Evolutionary conservation across 2,113 vertebrate species (phyloP).

Genomic region (Solea solea): DNA sequence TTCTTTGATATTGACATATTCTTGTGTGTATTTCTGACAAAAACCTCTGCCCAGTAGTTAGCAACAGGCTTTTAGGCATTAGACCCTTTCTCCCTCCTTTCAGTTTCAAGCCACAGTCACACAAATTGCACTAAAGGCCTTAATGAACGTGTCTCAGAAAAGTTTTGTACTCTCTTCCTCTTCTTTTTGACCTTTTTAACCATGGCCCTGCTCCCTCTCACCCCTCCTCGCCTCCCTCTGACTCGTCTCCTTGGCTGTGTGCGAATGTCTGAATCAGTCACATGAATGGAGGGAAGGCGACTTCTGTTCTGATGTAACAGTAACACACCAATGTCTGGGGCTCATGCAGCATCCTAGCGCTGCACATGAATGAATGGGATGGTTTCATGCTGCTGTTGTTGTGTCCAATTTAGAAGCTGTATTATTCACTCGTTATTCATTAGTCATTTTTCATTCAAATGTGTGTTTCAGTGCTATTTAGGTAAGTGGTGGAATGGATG

Average conservation of each 20-base stretch:
- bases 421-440: no score
- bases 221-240: slow-evolving; percentile 1
- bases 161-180: slow-evolving; percentile 4
- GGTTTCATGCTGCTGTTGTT: slow-evolving; percentile 18
- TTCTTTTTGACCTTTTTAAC: slow-evolving; percentile 27
- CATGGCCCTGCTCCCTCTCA: slow-evolving; percentile 18
- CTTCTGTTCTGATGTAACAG: slow-evolving; percentile 53
- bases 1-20: no score
- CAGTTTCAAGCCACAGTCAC: no score
- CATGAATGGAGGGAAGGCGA: slow-evolving; percentile 55
- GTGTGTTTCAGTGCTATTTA: neutral
- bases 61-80: no score
- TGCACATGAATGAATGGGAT: slow-evolving; percentile 32
- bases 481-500: no score
- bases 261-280: slow-evolving; percentile 56
- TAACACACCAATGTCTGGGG: slow-evolving; percentile 56
- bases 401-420: neutral
- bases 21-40: no score
- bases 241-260: slow-evolving; percentile 25
- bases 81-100: no score
- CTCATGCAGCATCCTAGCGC: slow-evolving; percentile 54
- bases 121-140: no score
- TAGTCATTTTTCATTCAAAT: neutral
- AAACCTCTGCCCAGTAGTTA: no score
- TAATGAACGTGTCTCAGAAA: no score